Percentiles rank a stretch among this genome's conserved stretches.
Evolutionary conservation across 2,888 invertebrate species (phyloP).

Genomic region (Orgyia antiqua): DNA sequence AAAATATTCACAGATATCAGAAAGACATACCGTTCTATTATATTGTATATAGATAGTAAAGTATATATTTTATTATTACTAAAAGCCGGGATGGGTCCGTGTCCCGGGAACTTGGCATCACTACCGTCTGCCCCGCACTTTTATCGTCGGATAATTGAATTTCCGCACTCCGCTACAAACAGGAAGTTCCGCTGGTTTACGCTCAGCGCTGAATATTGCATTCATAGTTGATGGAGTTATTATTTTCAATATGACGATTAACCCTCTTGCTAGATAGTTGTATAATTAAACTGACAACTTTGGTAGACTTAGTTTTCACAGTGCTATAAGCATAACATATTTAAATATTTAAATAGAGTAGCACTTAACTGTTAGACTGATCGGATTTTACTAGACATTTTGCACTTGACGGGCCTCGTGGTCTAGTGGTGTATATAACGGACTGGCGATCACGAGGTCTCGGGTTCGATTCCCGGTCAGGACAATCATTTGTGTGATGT

Average conservation of each 20-base stretch:
- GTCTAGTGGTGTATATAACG: too few relatives aligned
- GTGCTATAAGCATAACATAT: too few relatives aligned
- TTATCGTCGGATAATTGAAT: conserved; percentile 72
- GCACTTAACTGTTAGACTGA: too few relatives aligned
- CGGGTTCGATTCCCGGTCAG: too few relatives aligned
- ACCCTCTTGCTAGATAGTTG: conserved; percentile 26
- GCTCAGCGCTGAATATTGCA: conserved; percentile 54
- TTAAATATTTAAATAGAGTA: too few relatives aligned
- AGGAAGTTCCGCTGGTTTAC: conserved; percentile 59
- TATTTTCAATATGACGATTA: conserved; percentile 50
- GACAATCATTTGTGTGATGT: too few relatives aligned
- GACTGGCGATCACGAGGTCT: too few relatives aligned
- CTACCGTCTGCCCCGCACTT: conserved; percentile 48
- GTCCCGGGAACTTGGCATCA: conserved; percentile 28
- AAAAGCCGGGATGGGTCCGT: conserved; percentile 16
- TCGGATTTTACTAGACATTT: neutral
- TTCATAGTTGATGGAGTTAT: conserved; percentile 52
- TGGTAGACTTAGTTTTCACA: conserved; percentile 2
- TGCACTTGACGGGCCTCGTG: too few relatives aligned
- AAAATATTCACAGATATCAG: too few relatives aligned
- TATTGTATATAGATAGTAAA: too few relatives aligned
- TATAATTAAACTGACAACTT: conserved; percentile 22
- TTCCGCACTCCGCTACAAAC: conserved; percentile 68
- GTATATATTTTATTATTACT: conserved; percentile 20
- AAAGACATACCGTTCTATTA: too few relatives aligned